Percentiles rank a stretch among this genome's conserved stretches.
phyloP scores from a whole-genome alignment of 2,113 vertebrate species.

The Cyprinus carpio region DNA sequence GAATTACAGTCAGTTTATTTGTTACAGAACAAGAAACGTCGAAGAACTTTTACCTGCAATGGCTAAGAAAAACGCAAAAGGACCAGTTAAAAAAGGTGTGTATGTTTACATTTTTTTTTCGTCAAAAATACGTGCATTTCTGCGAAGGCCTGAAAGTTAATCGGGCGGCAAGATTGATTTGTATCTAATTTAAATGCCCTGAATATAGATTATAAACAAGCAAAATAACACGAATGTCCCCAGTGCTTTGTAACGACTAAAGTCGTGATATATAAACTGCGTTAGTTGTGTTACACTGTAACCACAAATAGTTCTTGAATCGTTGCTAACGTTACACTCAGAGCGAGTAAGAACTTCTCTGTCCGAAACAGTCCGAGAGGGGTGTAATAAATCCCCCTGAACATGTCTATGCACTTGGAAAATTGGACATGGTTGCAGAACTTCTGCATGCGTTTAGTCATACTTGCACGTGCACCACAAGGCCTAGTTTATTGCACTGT shows the following conservation, averaged over 20 bases:
- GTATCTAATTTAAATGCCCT: not conserved
- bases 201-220: not conserved
- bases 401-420: not conserved
- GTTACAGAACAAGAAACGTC: not conserved
- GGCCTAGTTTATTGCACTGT: not conserved
- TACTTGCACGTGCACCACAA: not conserved
- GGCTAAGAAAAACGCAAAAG: slow-evolving; percentile 58
- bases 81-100: slow-evolving; percentile 58
- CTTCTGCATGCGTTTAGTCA: not conserved
- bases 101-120: not conserved
- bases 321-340: not conserved
- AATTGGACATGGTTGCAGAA: not conserved
- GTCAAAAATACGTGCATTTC: slow-evolving; percentile 8
- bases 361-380: not conserved
- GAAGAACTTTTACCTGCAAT: slow-evolving; percentile 36
- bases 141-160: slow-evolving; percentile 50
- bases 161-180: slow-evolving; percentile 16
- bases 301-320: not conserved
- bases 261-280: not conserved
- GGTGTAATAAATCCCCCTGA: not conserved
- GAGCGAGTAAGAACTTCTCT: not conserved
- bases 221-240: not conserved
- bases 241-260: not conserved
- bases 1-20: not conserved
- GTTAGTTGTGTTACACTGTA: not conserved